Evolutionary conservation across 1,140 invertebrate genomes (phyloP), one percentile per base, ranked within the genome.

Genomic region (Drosophila ogumai): DNA sequence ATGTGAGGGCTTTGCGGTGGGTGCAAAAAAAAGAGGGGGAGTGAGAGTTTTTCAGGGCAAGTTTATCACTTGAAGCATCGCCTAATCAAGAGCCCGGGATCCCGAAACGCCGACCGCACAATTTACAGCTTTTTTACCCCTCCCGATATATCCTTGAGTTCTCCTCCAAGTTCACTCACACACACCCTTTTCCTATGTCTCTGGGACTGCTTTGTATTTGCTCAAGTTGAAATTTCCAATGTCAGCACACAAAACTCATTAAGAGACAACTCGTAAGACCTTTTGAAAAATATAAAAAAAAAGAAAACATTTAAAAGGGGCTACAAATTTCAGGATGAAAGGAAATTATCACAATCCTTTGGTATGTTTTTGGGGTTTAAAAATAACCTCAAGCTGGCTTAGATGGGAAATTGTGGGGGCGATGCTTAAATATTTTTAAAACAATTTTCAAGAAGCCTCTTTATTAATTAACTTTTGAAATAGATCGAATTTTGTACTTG

Each of bases 11-110:
- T 67, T 52, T n/a, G 40, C n/a, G 36, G 34, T 44, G 60, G 44
- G 43, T 36, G 44, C 46, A 54, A 73, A 41, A 64, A 52, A 31
- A 49, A 3, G 3, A 36, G 6, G 6, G 40, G 43, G 10, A 5
- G 17, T 17, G 9, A 31, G 44, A 34, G 17, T 17, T 72, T 59
- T 69, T 68, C 28, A 38, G 13, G 69, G 82, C 46, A 86, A 79
- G 84, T 87, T 87, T 87, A 88, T 87, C 80, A 88, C 79, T 67
- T 88, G 76, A 84, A 87, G 84, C 80, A 82, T 84, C 76, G 85
- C 84, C 84, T 87, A 87, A 87, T 87, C 84, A 88, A 87, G 84
- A 84, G 61, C 64, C 76, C 84, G 22, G 52, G 71, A 77, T 77
- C 71, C 82, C 84, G 81, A 80, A 88, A 82, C 65, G 73, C 72